Base-by-base conservation (phyloP, 2,797 vertebrate species). In the Acropternis orthonyx region DNA sequence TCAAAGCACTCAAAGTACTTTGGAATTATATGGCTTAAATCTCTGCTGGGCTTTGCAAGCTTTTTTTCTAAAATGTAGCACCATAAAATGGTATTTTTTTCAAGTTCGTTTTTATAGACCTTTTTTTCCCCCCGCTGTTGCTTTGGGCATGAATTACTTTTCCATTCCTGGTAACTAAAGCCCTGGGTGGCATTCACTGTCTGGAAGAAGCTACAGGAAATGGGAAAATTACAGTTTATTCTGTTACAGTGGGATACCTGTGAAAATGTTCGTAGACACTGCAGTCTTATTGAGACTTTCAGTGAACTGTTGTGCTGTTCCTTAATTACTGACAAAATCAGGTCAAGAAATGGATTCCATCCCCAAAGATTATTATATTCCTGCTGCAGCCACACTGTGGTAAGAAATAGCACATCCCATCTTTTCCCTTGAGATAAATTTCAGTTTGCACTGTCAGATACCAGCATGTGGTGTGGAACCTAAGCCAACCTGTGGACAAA, bases 251-350 rank as follows among this genome's bases (percentile, higher is more conserved):
- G 73, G 66, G 76, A 18, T 73, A 88, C 48, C 66, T 91, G 32
- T 49, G 72, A 83, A 91, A 88, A 81, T 0, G 0, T 86, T 84
- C 34, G 3, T 79, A 69, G 66, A 58, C 18, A 34, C 59, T 61
- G 76, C 32, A 82, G 67, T 82, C 66, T 69, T 79, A 56, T n/a
- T 51, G 79, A 88, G 87, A 92, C 48, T 78, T 85, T 63, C 85
- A 69, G 69, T 81, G 85, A 92, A 91, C 36, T 76, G 51, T 56
- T 91, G 56, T 4, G 5, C 15, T 85, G 4, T 66, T 93, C 77
- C 75, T 94, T 95, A 96, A 91, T 96, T 91, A 92, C 88, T 73
- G 66, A 88, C 69, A 88, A 95, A 96, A 95, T 85, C 78, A 92
- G 93, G 88, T 93, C 90, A 95, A 93, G 75, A 69, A 90, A 85